Conservation (phyloP, 2,888 invertebrate species). For the Syrista parreyssii region DNA sequence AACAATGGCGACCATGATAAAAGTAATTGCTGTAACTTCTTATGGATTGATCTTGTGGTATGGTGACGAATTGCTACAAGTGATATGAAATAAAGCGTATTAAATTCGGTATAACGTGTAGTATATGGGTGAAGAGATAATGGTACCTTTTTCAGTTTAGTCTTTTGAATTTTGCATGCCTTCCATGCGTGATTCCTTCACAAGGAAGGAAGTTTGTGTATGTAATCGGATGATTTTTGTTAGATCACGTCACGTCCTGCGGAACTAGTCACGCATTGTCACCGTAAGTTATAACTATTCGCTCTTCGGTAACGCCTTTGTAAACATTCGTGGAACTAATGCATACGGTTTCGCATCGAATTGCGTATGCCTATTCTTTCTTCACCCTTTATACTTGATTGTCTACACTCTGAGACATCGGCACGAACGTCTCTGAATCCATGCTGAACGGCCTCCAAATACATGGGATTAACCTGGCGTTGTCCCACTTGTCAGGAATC, state of each 20-base stretch:
- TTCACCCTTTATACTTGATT: not conserved
- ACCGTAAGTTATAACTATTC: not conserved
- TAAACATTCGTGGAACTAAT: not conserved
- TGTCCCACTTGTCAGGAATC: not conserved
- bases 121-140: not conserved
- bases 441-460: not conserved
- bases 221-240: not conserved
- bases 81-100: not conserved
- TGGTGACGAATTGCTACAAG: not conserved
- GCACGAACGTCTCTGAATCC: not conserved
- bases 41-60: not conserved
- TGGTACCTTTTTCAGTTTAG: not conserved
- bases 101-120: not conserved
- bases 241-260: not conserved
- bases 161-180: not conserved
- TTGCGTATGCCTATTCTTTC: not conserved
- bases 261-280: not conserved
- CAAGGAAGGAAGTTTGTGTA: not conserved
- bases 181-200: not conserved
- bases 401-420: not conserved
- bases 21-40: not conserved
- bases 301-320: not conserved
- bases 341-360: not conserved
- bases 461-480: not conserved
- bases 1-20: not conserved